These are phyloP conservation scores for Pampus argenteus DNA, from an alignment of 2,797 vertebrate genomes.

Conservation along the genomic window DNA sequence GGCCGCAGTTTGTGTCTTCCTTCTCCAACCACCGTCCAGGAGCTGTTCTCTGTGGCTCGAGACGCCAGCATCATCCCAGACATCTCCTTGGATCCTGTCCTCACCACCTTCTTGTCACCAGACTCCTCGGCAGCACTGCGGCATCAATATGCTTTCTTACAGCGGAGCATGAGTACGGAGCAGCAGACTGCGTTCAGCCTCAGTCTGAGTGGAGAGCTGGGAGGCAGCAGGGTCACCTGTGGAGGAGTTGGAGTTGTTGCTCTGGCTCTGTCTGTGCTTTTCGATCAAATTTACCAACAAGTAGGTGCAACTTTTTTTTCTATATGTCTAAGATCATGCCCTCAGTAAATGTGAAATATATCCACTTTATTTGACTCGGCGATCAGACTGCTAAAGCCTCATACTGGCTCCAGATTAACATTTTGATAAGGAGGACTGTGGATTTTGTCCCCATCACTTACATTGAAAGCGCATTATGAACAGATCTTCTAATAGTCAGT, in stretches of 20 bases:
- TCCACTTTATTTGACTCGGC: no score
- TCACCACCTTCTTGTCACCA: slow-evolving; percentile 71
- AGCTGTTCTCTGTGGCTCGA: slow-evolving; percentile 72
- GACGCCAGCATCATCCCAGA: slow-evolving; percentile 71
- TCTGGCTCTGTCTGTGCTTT: slow-evolving; percentile 74
- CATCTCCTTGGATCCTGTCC: slow-evolving; percentile 75
- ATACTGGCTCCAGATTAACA: no score
- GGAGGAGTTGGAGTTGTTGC: slow-evolving; percentile 77
- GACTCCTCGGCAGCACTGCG: slow-evolving; percentile 72
- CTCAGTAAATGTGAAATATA: no score
- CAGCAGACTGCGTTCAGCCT: slow-evolving; percentile 55
- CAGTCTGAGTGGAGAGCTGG: slow-evolving; percentile 48
- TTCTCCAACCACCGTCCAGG: slow-evolving; percentile 65
- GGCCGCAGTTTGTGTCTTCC: slow-evolving; percentile 68
- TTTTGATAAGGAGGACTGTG: no score
- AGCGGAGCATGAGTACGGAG: slow-evolving; percentile 63
- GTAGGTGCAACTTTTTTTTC: slow-evolving; percentile 49
- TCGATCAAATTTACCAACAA: slow-evolving; percentile 75
- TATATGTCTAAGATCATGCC: not conserved
- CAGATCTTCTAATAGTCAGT: no score
- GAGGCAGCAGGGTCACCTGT: slow-evolving; percentile 48
- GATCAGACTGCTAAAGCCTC: no score
- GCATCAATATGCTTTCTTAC: slow-evolving; percentile 65
- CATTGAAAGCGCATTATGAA: no score
- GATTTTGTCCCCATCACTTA: no score